Evolutionary conservation across 2,113 vertebrate species (phyloP).

Genomic region (Alouatta palliata): DNA sequence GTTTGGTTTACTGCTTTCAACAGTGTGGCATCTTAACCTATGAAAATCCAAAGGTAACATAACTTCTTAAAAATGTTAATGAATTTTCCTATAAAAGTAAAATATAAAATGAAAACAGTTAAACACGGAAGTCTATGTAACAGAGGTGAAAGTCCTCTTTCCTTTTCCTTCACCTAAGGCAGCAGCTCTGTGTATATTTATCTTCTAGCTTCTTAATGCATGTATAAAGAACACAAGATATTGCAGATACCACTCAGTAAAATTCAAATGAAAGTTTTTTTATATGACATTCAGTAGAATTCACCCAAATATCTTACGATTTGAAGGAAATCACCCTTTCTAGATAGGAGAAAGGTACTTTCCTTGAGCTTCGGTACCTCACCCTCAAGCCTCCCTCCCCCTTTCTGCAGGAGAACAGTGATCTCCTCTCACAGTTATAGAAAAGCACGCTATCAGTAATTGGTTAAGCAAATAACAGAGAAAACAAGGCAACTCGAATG

Average conservation of each 20-base stretch:
- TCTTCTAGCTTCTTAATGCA: neutral
- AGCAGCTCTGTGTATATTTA: neutral
- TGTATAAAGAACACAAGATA: neutral
- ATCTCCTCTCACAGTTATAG: neutral
- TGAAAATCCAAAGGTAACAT: constrained; percentile 37
- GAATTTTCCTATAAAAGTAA: neutral
- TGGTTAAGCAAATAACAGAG: neutral
- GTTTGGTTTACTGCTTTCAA: constrained; percentile 88
- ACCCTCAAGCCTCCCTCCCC: neutral
- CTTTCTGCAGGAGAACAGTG: neutral
- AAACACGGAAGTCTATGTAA: neutral
- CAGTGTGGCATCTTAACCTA: constrained; percentile 93
- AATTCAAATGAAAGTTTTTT: neutral
- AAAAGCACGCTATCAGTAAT: neutral
- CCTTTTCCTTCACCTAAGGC: neutral
- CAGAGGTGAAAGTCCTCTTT: neutral
- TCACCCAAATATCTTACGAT: neutral
- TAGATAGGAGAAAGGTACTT: neutral
- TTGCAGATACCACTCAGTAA: neutral
- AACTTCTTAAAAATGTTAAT: neutral
- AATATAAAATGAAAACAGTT: neutral
- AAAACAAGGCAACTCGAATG: neutral
- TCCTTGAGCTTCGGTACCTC: neutral
- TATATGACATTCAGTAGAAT: neutral
- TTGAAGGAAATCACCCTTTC: constrained; percentile 3